Percentiles rank a stretch among this genome's conserved stretches.
Evolutionary conservation across 2,113 vertebrate species (phyloP).

Genomic region (Emydura subglobosa): DNA sequence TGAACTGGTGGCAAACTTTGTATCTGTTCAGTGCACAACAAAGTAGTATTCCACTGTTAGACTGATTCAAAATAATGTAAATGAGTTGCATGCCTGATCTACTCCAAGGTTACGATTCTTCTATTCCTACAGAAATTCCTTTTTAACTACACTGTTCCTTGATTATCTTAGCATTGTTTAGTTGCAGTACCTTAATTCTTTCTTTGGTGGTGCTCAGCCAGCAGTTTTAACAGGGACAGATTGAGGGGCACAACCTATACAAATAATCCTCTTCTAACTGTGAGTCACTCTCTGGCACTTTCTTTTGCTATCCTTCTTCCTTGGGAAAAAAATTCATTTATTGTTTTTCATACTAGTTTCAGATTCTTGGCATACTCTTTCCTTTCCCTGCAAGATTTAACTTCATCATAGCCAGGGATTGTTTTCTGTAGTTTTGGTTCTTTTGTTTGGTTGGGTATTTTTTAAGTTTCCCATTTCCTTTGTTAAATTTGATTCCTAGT

Average conservation of each 20-base stretch:
- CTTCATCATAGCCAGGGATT: background rate
- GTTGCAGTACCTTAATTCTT: background rate
- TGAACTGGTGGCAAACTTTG: background rate
- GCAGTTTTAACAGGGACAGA: background rate
- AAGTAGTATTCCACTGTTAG: background rate
- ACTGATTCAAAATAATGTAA: background rate
- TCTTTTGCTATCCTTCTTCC: background rate
- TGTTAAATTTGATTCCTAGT: background rate
- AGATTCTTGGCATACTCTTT: rapidly evolving
- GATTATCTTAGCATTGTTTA: background rate
- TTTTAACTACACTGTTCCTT: background rate
- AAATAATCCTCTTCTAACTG: background rate
- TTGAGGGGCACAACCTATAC: background rate
- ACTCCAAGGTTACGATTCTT: conserved; percentile 6
- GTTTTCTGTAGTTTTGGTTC: background rate
- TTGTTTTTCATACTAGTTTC: background rate
- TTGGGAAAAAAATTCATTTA: background rate
- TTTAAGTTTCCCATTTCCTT: rapidly evolving
- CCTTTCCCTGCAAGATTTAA: background rate
- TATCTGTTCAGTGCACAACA: background rate
- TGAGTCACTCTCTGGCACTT: background rate
- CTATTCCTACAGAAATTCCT: background rate
- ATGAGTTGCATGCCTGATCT: conserved; percentile 29
- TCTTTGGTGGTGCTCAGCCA: background rate
- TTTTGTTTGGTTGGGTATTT: background rate